Conservation (phyloP, 2,113 vertebrate genomes). For the Lanius ludovicianus region DNA sequence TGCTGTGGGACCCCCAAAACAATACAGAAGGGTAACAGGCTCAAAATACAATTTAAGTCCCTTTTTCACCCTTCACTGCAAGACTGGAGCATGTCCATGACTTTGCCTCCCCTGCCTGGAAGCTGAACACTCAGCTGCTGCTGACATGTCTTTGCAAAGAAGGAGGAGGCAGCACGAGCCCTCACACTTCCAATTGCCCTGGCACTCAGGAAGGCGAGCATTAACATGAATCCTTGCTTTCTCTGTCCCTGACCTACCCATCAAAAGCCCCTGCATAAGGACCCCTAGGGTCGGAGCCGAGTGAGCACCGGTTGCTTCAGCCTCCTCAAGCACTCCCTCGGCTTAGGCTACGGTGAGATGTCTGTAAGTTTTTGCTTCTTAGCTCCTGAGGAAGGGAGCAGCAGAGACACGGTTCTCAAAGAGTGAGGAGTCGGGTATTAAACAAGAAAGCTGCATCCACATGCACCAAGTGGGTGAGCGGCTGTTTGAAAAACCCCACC, state of each 20-base stretch:
- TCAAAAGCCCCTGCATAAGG: neutral
- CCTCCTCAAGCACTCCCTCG: neutral
- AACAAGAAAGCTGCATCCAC: neutral
- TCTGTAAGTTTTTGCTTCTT: neutral
- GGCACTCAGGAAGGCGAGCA: neutral
- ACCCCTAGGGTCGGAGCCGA: accelerated
- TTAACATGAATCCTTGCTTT: neutral
- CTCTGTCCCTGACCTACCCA: neutral
- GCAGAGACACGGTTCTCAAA: neutral
- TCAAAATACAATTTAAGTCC: accelerated
- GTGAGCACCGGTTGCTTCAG: neutral
- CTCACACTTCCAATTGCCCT: neutral
- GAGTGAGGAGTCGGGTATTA: neutral
- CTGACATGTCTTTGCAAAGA: neutral
- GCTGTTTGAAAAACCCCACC: neutral
- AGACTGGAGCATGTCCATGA: neutral
- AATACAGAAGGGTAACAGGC: neutral
- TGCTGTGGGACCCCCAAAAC: neutral
- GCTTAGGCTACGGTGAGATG: accelerated
- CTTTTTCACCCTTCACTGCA: neutral
- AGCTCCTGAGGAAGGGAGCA: neutral
- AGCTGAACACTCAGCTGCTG: neutral
- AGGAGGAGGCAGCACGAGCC: accelerated
- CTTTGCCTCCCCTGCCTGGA: neutral
- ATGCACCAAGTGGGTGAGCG: neutral